Evolutionary conservation across 2,797 vertebrate species (phyloP).

Genomic region (Carapus acus): DNA sequence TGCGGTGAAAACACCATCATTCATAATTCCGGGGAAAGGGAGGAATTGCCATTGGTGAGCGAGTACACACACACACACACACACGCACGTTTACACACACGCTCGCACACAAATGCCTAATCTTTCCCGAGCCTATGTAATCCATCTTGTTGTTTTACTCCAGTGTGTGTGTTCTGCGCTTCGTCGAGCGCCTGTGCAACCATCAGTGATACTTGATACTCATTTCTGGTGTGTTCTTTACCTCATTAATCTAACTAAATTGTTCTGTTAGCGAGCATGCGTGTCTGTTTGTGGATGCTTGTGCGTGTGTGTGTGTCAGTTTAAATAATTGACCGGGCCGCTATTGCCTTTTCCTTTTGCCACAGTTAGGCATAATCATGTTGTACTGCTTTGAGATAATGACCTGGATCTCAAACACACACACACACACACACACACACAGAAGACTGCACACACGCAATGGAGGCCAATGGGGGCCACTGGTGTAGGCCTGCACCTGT

Average conservation of each 20-base stretch:
- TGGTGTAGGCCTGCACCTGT: conserved; percentile 21
- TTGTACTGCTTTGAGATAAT: conserved; percentile 50
- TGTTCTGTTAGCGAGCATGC: conserved; percentile 11
- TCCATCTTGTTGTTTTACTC: conserved; percentile 56
- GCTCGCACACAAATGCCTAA: conserved; percentile 36
- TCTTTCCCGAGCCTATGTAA: conserved; percentile 41
- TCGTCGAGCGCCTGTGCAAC: conserved; percentile 10
- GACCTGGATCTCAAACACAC: conserved; percentile 34
- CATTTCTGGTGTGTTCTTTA: conserved; percentile 26
- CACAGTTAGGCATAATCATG: conserved; percentile 38
- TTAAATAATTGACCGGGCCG: conserved; percentile 19
- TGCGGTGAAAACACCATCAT: conserved; percentile 40
- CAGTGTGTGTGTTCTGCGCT: conserved; percentile 34
- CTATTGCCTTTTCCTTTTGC: conserved; percentile 28
- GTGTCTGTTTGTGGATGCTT: conserved; percentile 6
- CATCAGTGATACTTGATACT: conserved; percentile 27
- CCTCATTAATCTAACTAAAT: conserved; percentile 46
- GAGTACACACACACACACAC: conserved; percentile 33
- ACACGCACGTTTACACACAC: conserved; percentile 31
- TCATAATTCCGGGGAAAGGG: conserved; percentile 35
- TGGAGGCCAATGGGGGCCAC: not conserved
- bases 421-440: conserved; percentile 1
- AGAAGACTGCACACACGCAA: no score
- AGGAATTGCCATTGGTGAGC: conserved; percentile 25
- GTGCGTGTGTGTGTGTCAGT: conserved; percentile 1